These are phyloP conservation scores for Hemaris fuciformis DNA, from an alignment of 2,888 invertebrate genomes.

Conservation along the genomic window DNA sequence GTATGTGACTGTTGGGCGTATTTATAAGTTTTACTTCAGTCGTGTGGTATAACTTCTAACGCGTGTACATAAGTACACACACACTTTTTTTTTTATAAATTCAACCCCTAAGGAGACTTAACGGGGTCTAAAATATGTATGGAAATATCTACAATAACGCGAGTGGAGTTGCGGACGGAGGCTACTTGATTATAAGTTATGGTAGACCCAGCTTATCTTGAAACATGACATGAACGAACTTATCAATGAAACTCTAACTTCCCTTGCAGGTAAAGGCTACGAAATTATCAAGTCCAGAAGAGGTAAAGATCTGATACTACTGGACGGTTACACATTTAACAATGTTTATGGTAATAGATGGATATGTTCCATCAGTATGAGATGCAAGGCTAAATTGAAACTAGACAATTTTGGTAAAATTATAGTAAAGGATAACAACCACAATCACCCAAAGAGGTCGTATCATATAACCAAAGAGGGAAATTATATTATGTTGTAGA, in stretches of 20 bases:
- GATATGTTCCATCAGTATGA: neutral
- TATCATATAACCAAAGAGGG: neutral
- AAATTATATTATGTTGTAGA: neutral
- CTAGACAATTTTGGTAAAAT: neutral
- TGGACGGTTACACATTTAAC: neutral
- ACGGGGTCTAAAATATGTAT: no score
- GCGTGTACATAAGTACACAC: no score
- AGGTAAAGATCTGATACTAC: neutral
- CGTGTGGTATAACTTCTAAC: no score
- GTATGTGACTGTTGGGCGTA: no score
- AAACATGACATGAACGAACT: no score
- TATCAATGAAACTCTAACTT: neutral
- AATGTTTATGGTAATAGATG: neutral
- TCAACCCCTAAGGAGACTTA: no score
- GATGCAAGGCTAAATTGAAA: neutral
- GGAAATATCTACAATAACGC: no score
- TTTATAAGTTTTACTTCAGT: no score
- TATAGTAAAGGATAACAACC: neutral
- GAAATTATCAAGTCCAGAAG: neutral
- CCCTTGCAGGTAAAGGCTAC: neutral
- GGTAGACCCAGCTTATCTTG: no score
- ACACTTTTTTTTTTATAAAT: no score
- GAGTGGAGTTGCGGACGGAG: no score
- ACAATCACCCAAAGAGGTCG: neutral
- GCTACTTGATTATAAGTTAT: no score